Conservation (phyloP, 2,888 invertebrate species). For the Ariolimax columbianus region DNA sequence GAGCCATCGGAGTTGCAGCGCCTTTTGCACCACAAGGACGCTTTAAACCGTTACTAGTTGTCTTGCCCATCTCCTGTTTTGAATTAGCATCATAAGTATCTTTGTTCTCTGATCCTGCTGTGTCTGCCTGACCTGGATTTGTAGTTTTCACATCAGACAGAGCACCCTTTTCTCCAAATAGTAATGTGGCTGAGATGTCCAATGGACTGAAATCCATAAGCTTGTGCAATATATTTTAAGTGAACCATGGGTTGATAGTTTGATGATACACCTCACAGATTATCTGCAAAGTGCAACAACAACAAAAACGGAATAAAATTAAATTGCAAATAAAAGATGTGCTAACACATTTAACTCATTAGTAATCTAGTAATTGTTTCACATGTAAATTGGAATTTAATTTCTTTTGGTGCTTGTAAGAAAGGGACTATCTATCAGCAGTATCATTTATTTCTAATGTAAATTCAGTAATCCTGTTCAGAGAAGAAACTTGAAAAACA, state of each 20-base stretch:
- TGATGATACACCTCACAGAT: not conserved
- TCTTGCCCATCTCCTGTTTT: slow-evolving; percentile 49
- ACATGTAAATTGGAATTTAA: too few species aligned
- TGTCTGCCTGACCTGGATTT: not conserved
- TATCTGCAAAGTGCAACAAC: slow-evolving; percentile 7
- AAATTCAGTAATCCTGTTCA: too few species aligned
- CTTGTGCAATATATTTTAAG: not conserved
- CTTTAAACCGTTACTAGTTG: slow-evolving; percentile 40
- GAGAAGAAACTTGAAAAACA: too few species aligned
- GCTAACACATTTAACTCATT: too few species aligned
- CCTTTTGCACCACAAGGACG: slow-evolving; percentile 5
- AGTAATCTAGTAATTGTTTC: too few species aligned
- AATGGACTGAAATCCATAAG: slow-evolving; percentile 71
- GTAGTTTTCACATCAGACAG: slow-evolving; percentile 27
- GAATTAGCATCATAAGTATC: slow-evolving; percentile 34
- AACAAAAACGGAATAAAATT: too few species aligned
- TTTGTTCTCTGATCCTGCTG: slow-evolving; percentile 1
- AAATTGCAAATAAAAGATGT: too few species aligned
- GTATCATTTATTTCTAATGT: too few species aligned
- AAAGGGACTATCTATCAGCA: too few species aligned
- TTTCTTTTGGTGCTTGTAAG: too few species aligned
- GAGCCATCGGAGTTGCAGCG: slow-evolving; percentile 28
- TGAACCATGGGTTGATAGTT: not conserved
- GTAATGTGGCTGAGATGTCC: slow-evolving; percentile 70
- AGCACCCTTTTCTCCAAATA: slow-evolving; percentile 52